Evolutionary conservation across 2,797 vertebrate species (phyloP), one percentile per base, ranked within the genome.

Genomic region (Mormyrus proboscirostris): DNA sequence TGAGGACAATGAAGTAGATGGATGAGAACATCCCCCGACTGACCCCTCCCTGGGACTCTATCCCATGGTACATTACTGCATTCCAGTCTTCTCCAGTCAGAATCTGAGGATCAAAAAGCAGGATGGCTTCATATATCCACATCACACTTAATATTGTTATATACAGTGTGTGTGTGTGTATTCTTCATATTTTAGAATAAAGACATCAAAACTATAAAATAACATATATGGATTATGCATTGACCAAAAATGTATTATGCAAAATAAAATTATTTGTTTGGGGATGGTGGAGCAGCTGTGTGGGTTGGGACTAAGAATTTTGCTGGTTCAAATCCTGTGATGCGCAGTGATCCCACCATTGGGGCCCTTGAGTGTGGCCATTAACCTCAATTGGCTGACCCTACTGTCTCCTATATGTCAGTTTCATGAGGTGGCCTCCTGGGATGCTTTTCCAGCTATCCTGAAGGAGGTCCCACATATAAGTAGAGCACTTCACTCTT

Each of bases 71-170:
- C 98, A 99, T 99, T 88, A 99, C 98, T 0, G 96, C 97, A 0
- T 99, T 99, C 98, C 98, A 99, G 95, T 99, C 98, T 87, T 99
- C 98, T 0, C 98, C 98, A 0, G 98, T 99, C 92, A 99, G 95
- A 93, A 99, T 98, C 98, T 99, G 82, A 2, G 49, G 88, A 88
- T 25, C 12, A 33, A 51, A n/a, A 29, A 85, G 44, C 41, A 82
- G 19, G 41, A n/a, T n/a, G 8, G 5, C 19, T 38, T 47, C 29
- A 1, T 14, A 53, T 65, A 85, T 19, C 41, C 19, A 47, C 19
- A 38, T 3, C 33, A 79, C 73, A 79, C 73, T 79, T 0, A 47
- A 44, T 82, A 82, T 41, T 82, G 33, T 19, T 76, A 76, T 41
- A 41, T 12, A 14, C 65, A 69, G 55, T 57, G 19, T 57, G 55